Percentiles rank a stretch among this genome's conserved stretches.
phyloP scores from a whole-genome alignment of 2,113 vertebrate species.

The Chascanopsetta lugubris region DNA sequence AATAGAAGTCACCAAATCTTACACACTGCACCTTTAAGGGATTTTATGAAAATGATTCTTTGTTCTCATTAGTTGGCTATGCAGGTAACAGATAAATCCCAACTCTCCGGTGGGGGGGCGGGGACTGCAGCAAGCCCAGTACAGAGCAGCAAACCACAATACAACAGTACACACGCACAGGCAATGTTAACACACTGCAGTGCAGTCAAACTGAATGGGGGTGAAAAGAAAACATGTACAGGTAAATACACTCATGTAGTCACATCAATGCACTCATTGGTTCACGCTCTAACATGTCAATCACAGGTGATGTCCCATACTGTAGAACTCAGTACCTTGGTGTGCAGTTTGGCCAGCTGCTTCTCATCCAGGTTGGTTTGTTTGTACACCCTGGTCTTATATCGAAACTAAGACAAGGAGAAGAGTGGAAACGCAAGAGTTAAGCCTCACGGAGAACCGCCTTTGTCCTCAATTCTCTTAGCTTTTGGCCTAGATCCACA shows the following conservation, averaged over 20 bases:
- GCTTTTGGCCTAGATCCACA: constrained; percentile 64
- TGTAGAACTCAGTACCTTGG: constrained; percentile 83
- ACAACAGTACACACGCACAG: too few species aligned
- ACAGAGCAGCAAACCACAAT: too few species aligned
- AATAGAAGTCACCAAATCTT: too few species aligned
- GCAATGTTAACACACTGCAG: not conserved
- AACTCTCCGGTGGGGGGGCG: too few species aligned
- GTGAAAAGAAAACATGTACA: not conserved
- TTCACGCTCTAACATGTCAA: not conserved
- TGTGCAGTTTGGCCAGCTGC: constrained; percentile 96
- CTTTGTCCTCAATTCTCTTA: constrained; percentile 60
- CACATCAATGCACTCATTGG: not conserved
- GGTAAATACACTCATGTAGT: not conserved
- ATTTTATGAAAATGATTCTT: too few species aligned
- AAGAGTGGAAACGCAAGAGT: constrained; percentile 20
- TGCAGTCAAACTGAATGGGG: not conserved
- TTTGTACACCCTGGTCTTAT: constrained; percentile 97
- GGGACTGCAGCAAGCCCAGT: too few species aligned
- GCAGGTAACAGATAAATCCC: too few species aligned
- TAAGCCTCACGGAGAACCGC: constrained; percentile 40
- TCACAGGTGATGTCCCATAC: too few species aligned
- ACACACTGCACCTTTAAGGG: too few species aligned
- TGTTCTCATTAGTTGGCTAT: too few species aligned
- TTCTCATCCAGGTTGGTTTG: constrained; percentile 97
- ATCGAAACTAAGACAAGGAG: constrained; percentile 87